phyloP scores from a whole-genome alignment of 2,888 invertebrate species.

The Lapara coniferarum region DNA sequence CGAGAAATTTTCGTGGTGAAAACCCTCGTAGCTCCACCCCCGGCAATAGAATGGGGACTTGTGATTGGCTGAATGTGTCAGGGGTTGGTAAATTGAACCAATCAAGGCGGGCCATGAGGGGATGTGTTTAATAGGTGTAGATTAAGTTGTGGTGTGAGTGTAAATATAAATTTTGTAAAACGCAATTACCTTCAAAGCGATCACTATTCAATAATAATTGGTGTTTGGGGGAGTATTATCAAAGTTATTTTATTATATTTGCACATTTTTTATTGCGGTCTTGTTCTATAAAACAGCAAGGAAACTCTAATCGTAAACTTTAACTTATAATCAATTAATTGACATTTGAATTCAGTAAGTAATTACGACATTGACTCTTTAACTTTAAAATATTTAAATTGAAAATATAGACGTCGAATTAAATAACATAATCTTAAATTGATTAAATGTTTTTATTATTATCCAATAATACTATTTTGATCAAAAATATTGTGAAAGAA shows the following conservation, averaged over 20 bases:
- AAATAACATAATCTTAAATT: too few relatives aligned
- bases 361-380: too few relatives aligned
- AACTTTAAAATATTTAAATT: too few relatives aligned
- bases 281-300: too few relatives aligned
- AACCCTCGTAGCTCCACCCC: constrained; percentile 77
- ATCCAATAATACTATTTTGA: too few relatives aligned
- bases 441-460: too few relatives aligned
- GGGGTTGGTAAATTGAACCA: constrained; percentile 76
- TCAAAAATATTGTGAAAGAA: too few relatives aligned
- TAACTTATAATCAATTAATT: too few relatives aligned
- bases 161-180: constrained; percentile 74
- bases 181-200: constrained; percentile 53
- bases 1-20: constrained; percentile 67
- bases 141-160: constrained; percentile 77
- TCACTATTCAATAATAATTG: constrained; percentile 22
- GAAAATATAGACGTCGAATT: too few relatives aligned
- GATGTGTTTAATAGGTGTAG: constrained; percentile 78
- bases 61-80: constrained; percentile 65
- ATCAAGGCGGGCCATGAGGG: constrained; percentile 54
- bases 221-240: neutral
- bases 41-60: constrained; percentile 48
- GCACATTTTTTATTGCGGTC: too few relatives aligned
- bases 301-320: too few relatives aligned
- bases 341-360: too few relatives aligned
- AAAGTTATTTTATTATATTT: neutral